phyloP scores from a whole-genome alignment of 2,888 invertebrate species.

The Tachystola acroxantha region DNA sequence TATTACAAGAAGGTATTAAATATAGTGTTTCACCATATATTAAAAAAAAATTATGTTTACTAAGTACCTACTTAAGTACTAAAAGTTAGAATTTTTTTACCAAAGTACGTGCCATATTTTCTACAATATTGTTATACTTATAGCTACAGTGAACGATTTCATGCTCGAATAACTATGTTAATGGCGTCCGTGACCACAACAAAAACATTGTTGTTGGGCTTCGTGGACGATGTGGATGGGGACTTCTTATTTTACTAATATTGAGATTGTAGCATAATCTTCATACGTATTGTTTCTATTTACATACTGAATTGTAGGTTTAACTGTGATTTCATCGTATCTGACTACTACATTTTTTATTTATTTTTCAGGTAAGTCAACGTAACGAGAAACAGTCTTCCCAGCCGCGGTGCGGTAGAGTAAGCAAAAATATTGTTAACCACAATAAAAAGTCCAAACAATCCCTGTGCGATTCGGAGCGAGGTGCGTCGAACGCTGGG shows the following conservation, averaged over 20 bases:
- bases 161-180: constrained; percentile 65
- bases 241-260: constrained; percentile 4
- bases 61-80: no score
- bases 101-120: neutral
- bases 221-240: constrained; percentile 20
- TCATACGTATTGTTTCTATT: no score
- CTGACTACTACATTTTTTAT: constrained; percentile 7
- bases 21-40: no score
- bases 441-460: neutral
- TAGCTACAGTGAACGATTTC: constrained; percentile 49
- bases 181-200: constrained; percentile 42
- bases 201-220: constrained; percentile 44
- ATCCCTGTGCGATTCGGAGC: neutral
- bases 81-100: no score
- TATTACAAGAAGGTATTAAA: no score
- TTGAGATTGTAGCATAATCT: no score
- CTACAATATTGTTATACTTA: neutral
- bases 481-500: constrained; percentile 1
- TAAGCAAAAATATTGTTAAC: neutral
- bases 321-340: neutral
- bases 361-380: constrained; percentile 32
- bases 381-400: no score
- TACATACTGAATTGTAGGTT: neutral
- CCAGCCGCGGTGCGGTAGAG: constrained; percentile 1
- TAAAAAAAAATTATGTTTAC: no score